Base-by-base conservation (phyloP, 2,797 vertebrate species). In the Phyllotis vaccarum region DNA sequence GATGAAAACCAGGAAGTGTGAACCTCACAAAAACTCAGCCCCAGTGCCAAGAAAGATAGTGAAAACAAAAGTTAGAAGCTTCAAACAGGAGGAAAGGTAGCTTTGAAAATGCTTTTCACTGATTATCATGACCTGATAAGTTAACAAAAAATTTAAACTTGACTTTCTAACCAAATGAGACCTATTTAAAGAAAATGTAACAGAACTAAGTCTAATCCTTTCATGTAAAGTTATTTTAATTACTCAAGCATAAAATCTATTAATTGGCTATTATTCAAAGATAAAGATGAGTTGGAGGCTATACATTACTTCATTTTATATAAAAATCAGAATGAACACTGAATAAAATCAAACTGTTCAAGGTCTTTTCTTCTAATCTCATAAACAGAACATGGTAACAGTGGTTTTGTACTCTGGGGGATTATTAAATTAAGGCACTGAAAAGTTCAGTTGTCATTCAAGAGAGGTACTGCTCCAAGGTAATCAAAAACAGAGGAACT, bases 161-260 rank as follows among this genome's bases (percentile, higher is more conserved):
- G 75, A 91, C 56, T 93, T 94, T 86, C 49, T n/a, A 93, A 58
- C 11, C 60, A 93, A 92, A 56, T 72, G 64, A 90, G 81, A 90
- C 24, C 37, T 70, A 86, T n/a, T 79, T 58, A 87, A 9, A 88
- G 40, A 52, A 90, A 94, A 87, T 29, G 16, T 58, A 79, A 78
- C 4, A 70, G 40, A 60, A 86, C 3, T 17, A n/a, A 85, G 89
- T 21, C 85, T 22, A 75, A 49, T 72, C 75, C 12, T 88, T 93
- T 83, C 52, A 83, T 24, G 40, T 64, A 46, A 83, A 83, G 81
- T 92, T 79, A 93, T 88, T 88, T 80, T 81, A 91, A 86, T 60
- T 86, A 89, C 21, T 90, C 29, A 85, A 64, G 43, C 40, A 83
- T 64, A 83, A 82, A 82, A 43, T 64, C 75, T 11, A 86, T 8